A percentile compares a stretch with the other conserved stretches of the same genome.
phyloP scores from a whole-genome alignment of 2,113 vertebrate species.

The Myiopsitta monachus region DNA sequence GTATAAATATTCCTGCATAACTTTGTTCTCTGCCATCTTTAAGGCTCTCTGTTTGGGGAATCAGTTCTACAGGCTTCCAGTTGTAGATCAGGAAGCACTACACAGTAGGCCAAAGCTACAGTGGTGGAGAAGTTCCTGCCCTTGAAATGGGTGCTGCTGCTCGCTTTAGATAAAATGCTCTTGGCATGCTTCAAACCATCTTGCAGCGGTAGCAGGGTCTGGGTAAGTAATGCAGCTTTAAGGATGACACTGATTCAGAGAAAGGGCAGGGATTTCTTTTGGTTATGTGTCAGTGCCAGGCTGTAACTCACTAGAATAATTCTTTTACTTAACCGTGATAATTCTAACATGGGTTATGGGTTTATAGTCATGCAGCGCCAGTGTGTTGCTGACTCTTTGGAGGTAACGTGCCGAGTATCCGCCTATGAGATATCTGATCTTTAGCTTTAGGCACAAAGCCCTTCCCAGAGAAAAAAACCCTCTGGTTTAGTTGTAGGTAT shows the following conservation, averaged over 20 bases:
- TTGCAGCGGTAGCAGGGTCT: not conserved
- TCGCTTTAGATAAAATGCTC: not conserved
- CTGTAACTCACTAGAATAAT: not conserved
- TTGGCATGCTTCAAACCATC: not conserved
- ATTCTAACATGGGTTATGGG: not conserved
- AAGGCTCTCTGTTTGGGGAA: not conserved
- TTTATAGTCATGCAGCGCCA: fast-evolving
- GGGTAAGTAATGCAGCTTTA: not conserved
- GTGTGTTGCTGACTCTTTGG: not conserved
- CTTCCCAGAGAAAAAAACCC: not conserved
- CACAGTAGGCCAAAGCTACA: not conserved
- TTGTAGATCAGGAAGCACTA: not conserved
- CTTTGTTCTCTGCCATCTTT: not conserved
- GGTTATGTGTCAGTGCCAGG: not conserved
- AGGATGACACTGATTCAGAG: not conserved
- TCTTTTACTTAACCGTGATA: not conserved
- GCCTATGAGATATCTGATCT: not conserved
- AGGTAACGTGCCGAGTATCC: not conserved
- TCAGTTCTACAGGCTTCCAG: fast-evolving
- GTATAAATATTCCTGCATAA: not conserved
- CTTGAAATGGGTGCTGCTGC: not conserved
- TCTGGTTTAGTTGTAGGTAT: not conserved
- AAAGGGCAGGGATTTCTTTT: not conserved
- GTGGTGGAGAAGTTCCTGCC: not conserved
- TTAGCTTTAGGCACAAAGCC: not conserved